phyloP scores from a whole-genome alignment of 1,140 invertebrate genomes.

The Calliphora vicina region DNA sequence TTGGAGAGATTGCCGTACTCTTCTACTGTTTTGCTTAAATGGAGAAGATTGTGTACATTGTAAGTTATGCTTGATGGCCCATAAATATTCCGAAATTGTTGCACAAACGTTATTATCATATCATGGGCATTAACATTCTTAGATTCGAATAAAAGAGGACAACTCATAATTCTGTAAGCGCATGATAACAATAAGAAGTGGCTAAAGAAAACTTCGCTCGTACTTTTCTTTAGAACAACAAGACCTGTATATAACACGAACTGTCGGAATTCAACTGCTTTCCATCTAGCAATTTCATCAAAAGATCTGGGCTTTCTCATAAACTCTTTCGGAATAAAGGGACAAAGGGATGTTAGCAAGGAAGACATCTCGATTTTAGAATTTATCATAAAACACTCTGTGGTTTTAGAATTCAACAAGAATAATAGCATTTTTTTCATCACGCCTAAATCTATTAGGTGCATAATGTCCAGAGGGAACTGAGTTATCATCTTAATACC shows the following conservation, averaged over 20 bases:
- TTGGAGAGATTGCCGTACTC: background rate
- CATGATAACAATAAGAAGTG: too few relatives aligned
- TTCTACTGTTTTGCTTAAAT: background rate
- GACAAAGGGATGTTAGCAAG: background rate
- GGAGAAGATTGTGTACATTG: background rate
- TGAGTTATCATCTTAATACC: background rate
- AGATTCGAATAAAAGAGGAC: too few relatives aligned
- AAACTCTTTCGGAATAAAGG: background rate
- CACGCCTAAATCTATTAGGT: background rate
- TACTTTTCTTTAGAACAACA: background rate
- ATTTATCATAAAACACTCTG: background rate
- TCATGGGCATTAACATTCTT: too few relatives aligned
- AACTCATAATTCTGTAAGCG: too few relatives aligned
- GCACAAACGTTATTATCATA: background rate
- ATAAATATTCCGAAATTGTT: background rate
- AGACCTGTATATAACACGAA: too few relatives aligned
- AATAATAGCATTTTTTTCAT: background rate
- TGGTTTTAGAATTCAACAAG: background rate
- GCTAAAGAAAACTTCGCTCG: background rate
- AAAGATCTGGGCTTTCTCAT: background rate
- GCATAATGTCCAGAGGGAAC: background rate
- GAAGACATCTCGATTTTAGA: background rate
- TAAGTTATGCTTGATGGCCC: background rate
- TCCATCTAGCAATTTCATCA: background rate
- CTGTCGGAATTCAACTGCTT: too few relatives aligned